Base-by-base conservation (phyloP, 2,113 vertebrate species). In the Protobothrops flavoviridis region DNA sequence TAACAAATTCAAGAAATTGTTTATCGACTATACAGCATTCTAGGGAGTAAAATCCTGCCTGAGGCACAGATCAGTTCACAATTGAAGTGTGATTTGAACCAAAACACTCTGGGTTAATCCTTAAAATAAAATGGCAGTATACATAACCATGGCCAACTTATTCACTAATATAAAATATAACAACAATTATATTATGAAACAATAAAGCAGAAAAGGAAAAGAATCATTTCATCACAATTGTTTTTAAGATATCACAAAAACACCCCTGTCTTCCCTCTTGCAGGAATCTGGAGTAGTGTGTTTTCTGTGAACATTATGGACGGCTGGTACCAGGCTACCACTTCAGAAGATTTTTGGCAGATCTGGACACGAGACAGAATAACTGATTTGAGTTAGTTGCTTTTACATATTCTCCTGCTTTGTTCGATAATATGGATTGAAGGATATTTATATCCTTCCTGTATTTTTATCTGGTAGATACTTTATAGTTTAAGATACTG, bases 221-320 rank as follows among this genome's bases (percentile, higher is more conserved):
- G 55, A 15, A 48, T 74, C 43, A 90, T 10, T 26, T 43, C 91
- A 92, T 53, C 33, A 91, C 5, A 39, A 96, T 91, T 93, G 0
- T 59, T 88, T 88, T 57, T 52, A 91, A 33, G 1, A 86, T 45
- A 93, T 93, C 39, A 90, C 3, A 3, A 2, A 15, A 43, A 64
- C 69, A 94, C 26, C 94, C 92, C 91, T 95, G 3, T 88, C 17
- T 89, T 17, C 0, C 61, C 0, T 74, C 10, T n/a, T 24, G 90
- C 94, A 97, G 97, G 97, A 20, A 95, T 97, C 74, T 97, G 97
- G 97, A 97, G 97, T 94, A 97, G 97, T 81, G 96, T 97, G 0
- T 97, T 97, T 93, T 97, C 97, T n/a, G 85, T 97, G 93, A 97
- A 97, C 88, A 95, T 97, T 91, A 97, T 97, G 97, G 97, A 97